Conservation (phyloP, 2,113 vertebrate genomes). For the Osmerus eperlanus region DNA sequence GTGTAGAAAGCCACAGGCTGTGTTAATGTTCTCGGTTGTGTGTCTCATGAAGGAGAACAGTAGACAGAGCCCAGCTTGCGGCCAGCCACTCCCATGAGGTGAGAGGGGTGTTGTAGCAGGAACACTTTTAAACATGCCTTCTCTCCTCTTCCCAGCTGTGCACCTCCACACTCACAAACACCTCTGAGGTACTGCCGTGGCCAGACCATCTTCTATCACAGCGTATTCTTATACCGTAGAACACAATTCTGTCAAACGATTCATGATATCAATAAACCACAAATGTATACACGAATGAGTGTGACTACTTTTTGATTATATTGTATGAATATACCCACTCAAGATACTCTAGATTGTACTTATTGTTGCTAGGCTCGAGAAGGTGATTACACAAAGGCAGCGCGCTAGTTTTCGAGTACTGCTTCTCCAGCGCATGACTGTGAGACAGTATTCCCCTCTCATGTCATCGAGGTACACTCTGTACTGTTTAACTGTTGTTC, state of each 20-base stretch:
- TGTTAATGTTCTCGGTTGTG: background rate
- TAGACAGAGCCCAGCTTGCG: constrained; percentile 55
- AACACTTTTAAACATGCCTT: constrained; percentile 69
- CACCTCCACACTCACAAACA: constrained; percentile 54
- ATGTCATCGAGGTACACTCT: background rate
- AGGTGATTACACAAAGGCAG: too few species aligned
- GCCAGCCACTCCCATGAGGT: constrained; percentile 69
- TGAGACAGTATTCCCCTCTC: too few species aligned
- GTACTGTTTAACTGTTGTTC: background rate
- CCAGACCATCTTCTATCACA: too few species aligned
- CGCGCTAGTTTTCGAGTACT: too few species aligned
- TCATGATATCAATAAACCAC: constrained; percentile 48
- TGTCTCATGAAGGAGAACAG: too few species aligned
- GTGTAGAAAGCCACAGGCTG: background rate
- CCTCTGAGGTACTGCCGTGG: background rate
- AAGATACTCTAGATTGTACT: too few species aligned
- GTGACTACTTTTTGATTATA: too few species aligned
- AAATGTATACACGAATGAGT: too few species aligned
- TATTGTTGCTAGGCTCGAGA: too few species aligned
- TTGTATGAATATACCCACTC: too few species aligned
- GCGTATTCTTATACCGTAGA: too few species aligned
- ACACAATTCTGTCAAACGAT: constrained; percentile 34
- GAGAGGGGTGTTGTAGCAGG: constrained; percentile 63
- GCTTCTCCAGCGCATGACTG: too few species aligned
- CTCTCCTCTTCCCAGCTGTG: constrained; percentile 61